These are phyloP conservation scores for Pomacea maculata DNA, from an alignment of 1,140 invertebrate species.

Conservation along the genomic window DNA sequence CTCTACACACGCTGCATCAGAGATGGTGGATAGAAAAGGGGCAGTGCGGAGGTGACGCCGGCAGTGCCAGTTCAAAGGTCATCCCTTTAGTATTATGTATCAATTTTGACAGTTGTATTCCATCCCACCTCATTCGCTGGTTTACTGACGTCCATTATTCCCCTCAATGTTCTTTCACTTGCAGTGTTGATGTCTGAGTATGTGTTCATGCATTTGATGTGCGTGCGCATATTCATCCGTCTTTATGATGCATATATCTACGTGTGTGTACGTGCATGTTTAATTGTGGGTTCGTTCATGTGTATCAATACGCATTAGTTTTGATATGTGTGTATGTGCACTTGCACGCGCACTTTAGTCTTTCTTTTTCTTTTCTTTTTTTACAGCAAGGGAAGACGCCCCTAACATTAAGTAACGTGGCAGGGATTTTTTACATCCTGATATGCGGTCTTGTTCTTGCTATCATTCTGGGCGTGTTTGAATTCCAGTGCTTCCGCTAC, in stretches of 20 bases:
- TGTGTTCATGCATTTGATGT: too few species aligned
- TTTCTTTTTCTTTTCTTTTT: neutral
- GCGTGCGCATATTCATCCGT: too few species aligned
- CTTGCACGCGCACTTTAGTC: neutral
- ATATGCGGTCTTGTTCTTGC: slow-evolving; percentile 92
- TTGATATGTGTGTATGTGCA: neutral
- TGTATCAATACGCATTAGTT: neutral
- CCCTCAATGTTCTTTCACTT: too few species aligned
- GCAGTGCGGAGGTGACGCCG: slow-evolving; percentile 68
- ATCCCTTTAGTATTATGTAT: neutral
- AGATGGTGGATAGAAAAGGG: slow-evolving; percentile 65
- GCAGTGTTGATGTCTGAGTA: too few species aligned
- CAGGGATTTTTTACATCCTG: slow-evolving; percentile 98
- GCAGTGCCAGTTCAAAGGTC: slow-evolving; percentile 35
- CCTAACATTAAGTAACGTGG: slow-evolving; percentile 94
- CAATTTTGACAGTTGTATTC: neutral
- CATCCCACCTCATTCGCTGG: too few species aligned
- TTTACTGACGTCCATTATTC: too few species aligned
- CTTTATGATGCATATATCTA: too few species aligned
- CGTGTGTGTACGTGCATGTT: too few species aligned
- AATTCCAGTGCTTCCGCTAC: slow-evolving; percentile 71
- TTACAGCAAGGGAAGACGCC: slow-evolving; percentile 75
- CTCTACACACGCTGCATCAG: slow-evolving; percentile 54
- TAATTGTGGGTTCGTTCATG: too few species aligned
- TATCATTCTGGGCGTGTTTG: slow-evolving; percentile 86